A percentile compares a stretch with the other conserved stretches of the same genome.
These are phyloP conservation scores for Drosophila phalerata DNA, from an alignment of 2,888 invertebrate genomes.

Conservation along the genomic window DNA sequence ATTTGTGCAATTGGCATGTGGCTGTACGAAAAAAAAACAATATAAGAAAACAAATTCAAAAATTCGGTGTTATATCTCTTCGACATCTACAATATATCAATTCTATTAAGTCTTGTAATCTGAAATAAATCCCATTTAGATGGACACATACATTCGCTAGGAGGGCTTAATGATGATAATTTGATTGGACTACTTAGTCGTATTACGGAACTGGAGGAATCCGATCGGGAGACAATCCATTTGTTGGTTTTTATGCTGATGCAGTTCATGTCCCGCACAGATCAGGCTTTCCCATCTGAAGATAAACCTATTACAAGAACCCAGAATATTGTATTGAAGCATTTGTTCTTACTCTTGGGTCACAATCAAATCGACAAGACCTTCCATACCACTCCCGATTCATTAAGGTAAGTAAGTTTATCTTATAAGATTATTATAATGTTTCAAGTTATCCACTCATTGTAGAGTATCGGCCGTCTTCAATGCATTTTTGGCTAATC, in stretches of 20 bases:
- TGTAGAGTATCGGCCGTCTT: constrained; percentile 95
- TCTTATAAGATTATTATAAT: no score
- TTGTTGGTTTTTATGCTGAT: constrained; percentile 97
- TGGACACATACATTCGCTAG: constrained; percentile 93
- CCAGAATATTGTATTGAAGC: constrained; percentile 95
- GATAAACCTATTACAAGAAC: constrained; percentile 92
- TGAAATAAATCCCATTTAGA: constrained; percentile 86
- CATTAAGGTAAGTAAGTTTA: constrained; percentile 88
- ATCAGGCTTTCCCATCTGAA: constrained; percentile 94
- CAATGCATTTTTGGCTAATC: constrained; percentile 96
- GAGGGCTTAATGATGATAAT: constrained; percentile 93
- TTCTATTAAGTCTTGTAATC: constrained; percentile 1
- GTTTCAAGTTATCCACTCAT: neutral
- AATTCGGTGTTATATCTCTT: constrained; percentile 30
- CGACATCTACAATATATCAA: neutral
- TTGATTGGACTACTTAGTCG: constrained; percentile 92
- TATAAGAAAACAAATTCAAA: constrained; percentile 21
- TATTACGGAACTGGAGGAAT: constrained; percentile 96
- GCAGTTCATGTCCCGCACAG: constrained; percentile 95
- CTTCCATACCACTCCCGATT: constrained; percentile 95
- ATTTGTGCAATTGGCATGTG: constrained; percentile 77
- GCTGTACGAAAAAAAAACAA: constrained; percentile 54
- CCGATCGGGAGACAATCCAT: constrained; percentile 98
- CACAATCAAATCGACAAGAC: constrained; percentile 96
- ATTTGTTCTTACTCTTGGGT: constrained; percentile 96